Percentiles rank a stretch among this genome's conserved stretches.
Evolutionary conservation across 2,113 vertebrate genomes (phyloP).

Genomic region (Athene noctua): DNA sequence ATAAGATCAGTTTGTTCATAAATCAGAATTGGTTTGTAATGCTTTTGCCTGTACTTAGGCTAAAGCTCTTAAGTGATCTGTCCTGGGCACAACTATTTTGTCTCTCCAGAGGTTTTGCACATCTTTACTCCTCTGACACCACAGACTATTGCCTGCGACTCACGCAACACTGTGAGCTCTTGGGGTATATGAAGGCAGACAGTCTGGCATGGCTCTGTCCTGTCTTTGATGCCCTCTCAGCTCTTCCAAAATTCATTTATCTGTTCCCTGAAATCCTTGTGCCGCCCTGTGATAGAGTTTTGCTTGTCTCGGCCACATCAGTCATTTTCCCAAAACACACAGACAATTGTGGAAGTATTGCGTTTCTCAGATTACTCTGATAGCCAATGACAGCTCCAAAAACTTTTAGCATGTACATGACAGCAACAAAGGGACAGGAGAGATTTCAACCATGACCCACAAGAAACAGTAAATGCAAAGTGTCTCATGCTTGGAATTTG

Average conservation of each 20-base stretch:
- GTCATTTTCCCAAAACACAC: not conserved
- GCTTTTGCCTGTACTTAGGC: not conserved
- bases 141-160: not conserved
- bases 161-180: not conserved
- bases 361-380: not conserved
- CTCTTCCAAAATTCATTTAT: not conserved
- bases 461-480: not conserved
- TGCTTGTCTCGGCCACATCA: rapidly evolving
- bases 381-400: not conserved
- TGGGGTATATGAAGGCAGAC: not conserved
- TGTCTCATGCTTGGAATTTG: not conserved
- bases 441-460: not conserved
- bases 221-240: not conserved
- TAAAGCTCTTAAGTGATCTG: not conserved
- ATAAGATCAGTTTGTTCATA: not conserved
- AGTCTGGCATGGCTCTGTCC: not conserved
- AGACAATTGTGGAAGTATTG: not conserved
- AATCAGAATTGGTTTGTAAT: not conserved
- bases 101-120: not conserved
- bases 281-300: not conserved
- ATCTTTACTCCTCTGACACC: not conserved
- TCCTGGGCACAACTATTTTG: not conserved
- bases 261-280: not conserved
- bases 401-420: not conserved
- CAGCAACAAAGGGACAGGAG: not conserved